Percentiles rank a stretch among this genome's conserved stretches.
These are phyloP conservation scores for Aricia artaxerxes DNA, from an alignment of 2,888 invertebrate genomes.

Conservation along the genomic window DNA sequence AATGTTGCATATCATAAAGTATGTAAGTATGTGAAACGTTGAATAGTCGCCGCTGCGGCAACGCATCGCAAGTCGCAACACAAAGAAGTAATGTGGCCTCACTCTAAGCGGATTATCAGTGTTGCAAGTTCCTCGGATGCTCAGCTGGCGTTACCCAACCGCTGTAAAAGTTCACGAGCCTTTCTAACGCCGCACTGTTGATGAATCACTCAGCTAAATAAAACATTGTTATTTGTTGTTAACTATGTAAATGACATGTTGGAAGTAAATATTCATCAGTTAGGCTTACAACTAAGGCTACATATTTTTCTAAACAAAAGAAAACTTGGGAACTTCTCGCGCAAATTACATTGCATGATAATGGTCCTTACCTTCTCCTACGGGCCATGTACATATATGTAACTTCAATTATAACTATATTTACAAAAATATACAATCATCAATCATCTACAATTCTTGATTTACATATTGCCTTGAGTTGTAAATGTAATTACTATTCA, in stretches of 20 bases:
- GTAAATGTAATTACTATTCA: not conserved
- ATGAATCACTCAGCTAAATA: not conserved
- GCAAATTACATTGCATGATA: too few species aligned
- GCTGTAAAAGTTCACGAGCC: slow-evolving; percentile 22
- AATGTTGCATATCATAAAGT: too few species aligned
- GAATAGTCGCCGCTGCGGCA: not conserved
- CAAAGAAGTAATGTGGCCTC: not conserved
- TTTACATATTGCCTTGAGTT: not conserved
- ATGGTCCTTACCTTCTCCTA: not conserved
- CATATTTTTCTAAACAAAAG: too few species aligned
- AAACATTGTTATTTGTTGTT: not conserved
- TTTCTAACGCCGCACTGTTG: slow-evolving; percentile 1
- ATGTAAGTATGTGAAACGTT: not conserved
- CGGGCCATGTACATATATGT: not conserved
- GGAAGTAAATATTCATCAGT: not conserved
- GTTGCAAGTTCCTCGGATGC: not conserved
- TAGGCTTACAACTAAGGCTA: too few species aligned
- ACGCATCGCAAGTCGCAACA: not conserved
- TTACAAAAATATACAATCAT: not conserved
- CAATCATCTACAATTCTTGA: not conserved
- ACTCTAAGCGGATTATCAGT: slow-evolving; percentile 32
- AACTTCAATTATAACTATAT: not conserved
- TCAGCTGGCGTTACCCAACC: slow-evolving; percentile 14
- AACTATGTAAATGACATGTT: not conserved
- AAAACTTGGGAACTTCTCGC: too few species aligned